Conservation (phyloP, 2,888 invertebrate species). For the Coleophora flavipennella region DNA sequence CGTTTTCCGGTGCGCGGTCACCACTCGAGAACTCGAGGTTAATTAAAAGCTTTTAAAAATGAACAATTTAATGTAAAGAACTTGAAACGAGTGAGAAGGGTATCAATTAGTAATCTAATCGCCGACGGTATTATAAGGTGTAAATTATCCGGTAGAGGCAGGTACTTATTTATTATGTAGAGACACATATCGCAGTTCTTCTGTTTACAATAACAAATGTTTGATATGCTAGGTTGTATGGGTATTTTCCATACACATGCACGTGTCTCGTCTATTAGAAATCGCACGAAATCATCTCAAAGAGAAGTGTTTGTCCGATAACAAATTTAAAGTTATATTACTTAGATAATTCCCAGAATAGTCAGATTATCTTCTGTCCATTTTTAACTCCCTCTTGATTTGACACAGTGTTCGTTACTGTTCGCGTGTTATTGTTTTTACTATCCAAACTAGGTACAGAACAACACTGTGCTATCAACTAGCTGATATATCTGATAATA, state of each 20-base stretch:
- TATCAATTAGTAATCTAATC: too few relatives aligned
- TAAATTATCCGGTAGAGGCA: too few relatives aligned
- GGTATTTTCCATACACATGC: conserved; percentile 3
- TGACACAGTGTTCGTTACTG: conserved; percentile 30
- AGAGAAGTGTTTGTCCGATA: conserved; percentile 59
- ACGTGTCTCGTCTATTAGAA: background rate
- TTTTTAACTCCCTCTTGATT: conserved; percentile 37
- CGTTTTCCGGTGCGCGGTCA: too few relatives aligned
- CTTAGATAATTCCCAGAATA: conserved; percentile 33
- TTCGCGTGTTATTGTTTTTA: conserved; percentile 70
- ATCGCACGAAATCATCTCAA: background rate
- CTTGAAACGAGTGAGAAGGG: too few relatives aligned
- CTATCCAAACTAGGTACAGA: conserved; percentile 35
- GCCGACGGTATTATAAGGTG: too few relatives aligned
- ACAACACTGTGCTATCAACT: conserved; percentile 31
- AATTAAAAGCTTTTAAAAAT: too few relatives aligned
- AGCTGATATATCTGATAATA: conserved; percentile 44
- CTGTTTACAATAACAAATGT: background rate
- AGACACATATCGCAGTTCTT: too few relatives aligned
- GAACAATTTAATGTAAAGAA: too few relatives aligned
- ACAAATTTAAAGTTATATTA: conserved; percentile 29
- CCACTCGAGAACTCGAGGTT: too few relatives aligned
- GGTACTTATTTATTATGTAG: too few relatives aligned
- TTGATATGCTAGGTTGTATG: background rate
- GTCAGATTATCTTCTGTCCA: conserved; percentile 36